phyloP scores from a whole-genome alignment of 2,888 invertebrate species.

The Andrena marginata region DNA sequence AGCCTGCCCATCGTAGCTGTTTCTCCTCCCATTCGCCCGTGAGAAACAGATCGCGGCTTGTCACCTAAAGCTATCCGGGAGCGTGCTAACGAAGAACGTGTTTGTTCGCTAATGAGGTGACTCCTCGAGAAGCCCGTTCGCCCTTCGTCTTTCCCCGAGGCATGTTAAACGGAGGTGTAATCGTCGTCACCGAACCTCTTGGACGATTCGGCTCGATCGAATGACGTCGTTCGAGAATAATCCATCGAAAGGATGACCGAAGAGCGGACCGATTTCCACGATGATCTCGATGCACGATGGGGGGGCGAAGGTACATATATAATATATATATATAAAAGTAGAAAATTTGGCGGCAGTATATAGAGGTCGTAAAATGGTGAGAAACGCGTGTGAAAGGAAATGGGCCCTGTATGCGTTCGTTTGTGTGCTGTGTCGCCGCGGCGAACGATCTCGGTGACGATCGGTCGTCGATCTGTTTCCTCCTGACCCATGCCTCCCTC shows the following conservation, averaged over 20 bases:
- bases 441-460: background rate
- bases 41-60: slow-evolving; percentile 32
- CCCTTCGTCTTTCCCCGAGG: slow-evolving; percentile 4
- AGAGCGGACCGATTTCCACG: slow-evolving; percentile 46
- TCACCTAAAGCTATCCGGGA: slow-evolving; percentile 36
- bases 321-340: slow-evolving; percentile 75
- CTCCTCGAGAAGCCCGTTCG: slow-evolving; percentile 25
- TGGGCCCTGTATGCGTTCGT: slow-evolving; percentile 50
- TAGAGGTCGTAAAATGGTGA: slow-evolving; percentile 77
- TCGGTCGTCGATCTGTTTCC: slow-evolving; percentile 20
- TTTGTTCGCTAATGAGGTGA: slow-evolving; percentile 37
- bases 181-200: background rate
- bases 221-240: background rate
- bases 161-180: too few species aligned
- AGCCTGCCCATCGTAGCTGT: background rate
- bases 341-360: slow-evolving; percentile 76
- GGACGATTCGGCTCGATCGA: background rate
- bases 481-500: slow-evolving; percentile 21
- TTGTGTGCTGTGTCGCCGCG: slow-evolving; percentile 53
- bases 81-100: slow-evolving; percentile 45
- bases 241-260: slow-evolving; percentile 8
- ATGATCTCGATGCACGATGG: slow-evolving; percentile 73
- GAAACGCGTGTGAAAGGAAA: slow-evolving; percentile 70
- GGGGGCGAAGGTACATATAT: slow-evolving; percentile 73
- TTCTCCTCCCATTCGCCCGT: background rate